A percentile compares a stretch with the other conserved stretches of the same genome.
These are phyloP conservation scores for Acrocephalus kingi DNA, from an alignment of 2,113 vertebrate species.

Conservation along the genomic window DNA sequence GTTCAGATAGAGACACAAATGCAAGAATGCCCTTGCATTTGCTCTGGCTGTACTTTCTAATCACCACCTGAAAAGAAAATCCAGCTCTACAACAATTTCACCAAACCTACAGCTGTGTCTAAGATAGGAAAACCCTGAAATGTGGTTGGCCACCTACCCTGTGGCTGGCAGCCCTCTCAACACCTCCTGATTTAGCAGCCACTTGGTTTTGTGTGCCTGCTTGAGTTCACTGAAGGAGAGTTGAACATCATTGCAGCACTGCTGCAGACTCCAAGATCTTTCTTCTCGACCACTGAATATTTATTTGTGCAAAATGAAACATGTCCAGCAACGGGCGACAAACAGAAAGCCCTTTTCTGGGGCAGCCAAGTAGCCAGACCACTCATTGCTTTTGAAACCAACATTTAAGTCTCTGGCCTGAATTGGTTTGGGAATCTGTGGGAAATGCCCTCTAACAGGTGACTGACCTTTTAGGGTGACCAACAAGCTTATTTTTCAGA, in stretches of 20 bases:
- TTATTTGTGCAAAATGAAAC: neutral
- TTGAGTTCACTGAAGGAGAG: neutral
- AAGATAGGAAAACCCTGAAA: neutral
- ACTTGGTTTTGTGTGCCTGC: neutral
- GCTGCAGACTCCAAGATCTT: neutral
- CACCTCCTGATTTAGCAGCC: neutral
- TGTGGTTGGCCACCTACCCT: fast-evolving
- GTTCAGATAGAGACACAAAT: neutral
- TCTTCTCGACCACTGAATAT: neutral
- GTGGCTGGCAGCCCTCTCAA: neutral
- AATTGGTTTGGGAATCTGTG: neutral
- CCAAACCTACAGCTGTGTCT: neutral
- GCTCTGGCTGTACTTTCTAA: neutral
- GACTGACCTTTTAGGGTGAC: neutral
- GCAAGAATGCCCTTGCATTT: neutral
- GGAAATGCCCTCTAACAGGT: neutral
- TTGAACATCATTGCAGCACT: neutral
- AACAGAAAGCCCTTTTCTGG: neutral
- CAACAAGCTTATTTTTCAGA: neutral
- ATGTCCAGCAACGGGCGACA: neutral
- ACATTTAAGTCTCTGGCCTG: neutral
- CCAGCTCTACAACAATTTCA: neutral
- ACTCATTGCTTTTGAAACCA: neutral
- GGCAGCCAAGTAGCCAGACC: neutral
- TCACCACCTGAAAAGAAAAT: neutral